Evolutionary conservation across 2,113 vertebrate species (phyloP).

Genomic region (Oenanthe oenanthe): DNA sequence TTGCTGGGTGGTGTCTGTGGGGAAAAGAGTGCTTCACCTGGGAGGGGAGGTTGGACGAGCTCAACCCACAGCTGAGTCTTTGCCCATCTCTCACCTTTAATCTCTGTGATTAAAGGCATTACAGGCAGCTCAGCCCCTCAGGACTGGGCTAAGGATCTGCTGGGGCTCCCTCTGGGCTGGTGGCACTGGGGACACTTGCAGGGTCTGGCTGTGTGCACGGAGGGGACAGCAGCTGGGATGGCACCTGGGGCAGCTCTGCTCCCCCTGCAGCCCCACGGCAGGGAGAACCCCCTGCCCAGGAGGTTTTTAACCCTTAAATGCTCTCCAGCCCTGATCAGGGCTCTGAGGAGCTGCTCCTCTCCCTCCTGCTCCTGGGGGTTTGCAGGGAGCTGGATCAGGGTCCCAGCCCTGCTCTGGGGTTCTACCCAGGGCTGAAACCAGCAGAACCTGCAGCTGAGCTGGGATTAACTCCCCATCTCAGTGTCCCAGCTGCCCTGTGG

Average conservation of each 20-base stretch:
- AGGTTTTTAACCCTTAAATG: fast-evolving
- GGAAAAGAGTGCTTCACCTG: not conserved
- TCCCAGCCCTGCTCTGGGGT: too few species aligned
- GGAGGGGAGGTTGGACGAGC: not conserved
- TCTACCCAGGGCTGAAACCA: not conserved
- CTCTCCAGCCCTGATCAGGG: not conserved
- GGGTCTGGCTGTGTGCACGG: fast-evolving
- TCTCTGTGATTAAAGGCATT: not conserved
- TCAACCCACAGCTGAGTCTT: not conserved
- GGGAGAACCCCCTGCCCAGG: fast-evolving
- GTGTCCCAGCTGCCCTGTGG: not conserved
- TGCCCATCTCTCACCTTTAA: not conserved
- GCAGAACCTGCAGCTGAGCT: not conserved
- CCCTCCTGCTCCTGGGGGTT: not conserved
- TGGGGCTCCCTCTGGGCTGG: not conserved
- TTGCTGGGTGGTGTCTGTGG: fast-evolving
- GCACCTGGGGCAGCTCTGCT: not conserved
- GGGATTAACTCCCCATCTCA: not conserved
- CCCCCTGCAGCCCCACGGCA: not conserved
- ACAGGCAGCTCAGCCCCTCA: not conserved
- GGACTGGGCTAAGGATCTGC: fast-evolving
- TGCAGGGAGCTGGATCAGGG: not conserved
- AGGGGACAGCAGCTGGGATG: not conserved
- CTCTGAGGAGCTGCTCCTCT: not conserved
- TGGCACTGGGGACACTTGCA: not conserved